phyloP scores from a whole-genome alignment of 2,797 vertebrate genomes.

The Hypotaenidia okinawae region DNA sequence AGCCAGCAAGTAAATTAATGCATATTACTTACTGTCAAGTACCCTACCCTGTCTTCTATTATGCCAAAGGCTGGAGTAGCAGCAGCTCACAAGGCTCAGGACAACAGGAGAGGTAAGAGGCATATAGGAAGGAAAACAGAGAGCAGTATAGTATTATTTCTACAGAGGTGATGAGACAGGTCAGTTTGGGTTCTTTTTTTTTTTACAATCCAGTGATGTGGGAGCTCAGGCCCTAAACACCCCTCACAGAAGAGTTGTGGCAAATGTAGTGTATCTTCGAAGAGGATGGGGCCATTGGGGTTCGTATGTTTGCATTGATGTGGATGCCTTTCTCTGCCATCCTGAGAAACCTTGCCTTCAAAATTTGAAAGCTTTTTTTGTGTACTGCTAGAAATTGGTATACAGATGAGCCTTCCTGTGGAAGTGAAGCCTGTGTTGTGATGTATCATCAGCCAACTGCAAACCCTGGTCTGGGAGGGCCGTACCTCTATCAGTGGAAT shows the following conservation, averaged over 20 bases:
- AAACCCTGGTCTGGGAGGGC: conserved; percentile 88
- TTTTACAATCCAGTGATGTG: background rate
- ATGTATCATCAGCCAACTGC: conserved; percentile 98
- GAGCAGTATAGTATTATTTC: background rate
- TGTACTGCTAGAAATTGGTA: conserved; percentile 90
- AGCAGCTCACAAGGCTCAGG: background rate
- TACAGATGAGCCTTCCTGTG: conserved; percentile 94
- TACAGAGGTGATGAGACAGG: background rate
- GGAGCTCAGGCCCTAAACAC: background rate
- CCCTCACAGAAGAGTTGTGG: background rate
- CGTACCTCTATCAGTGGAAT: conserved; percentile 96
- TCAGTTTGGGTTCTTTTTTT: background rate
- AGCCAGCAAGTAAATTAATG: background rate
- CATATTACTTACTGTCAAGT: background rate
- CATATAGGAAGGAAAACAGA: background rate
- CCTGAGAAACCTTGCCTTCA: background rate
- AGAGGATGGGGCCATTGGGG: background rate
- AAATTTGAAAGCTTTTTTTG: background rate
- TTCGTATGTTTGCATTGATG: background rate
- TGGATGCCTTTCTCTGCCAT: background rate
- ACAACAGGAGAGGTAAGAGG: background rate
- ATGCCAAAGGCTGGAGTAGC: background rate
- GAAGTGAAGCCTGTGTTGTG: conserved; percentile 95
- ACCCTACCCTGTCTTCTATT: background rate
- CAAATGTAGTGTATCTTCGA: background rate